These are phyloP conservation scores for Taurulus bubalis DNA, from an alignment of 2,113 vertebrate species.

Conservation along the genomic window DNA sequence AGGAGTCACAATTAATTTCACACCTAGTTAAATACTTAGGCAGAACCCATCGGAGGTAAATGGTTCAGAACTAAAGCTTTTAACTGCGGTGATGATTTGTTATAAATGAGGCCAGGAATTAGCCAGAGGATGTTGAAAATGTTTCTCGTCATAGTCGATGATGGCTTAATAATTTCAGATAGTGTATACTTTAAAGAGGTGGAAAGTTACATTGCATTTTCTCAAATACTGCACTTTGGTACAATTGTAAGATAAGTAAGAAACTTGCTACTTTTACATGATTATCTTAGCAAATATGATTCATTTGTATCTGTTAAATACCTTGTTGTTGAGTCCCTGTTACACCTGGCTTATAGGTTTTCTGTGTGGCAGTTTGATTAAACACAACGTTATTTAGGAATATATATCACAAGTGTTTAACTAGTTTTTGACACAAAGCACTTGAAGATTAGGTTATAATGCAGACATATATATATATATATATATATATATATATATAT, in stretches of 20 bases:
- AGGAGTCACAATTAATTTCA: slow-evolving; percentile 77
- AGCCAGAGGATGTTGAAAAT: slow-evolving; percentile 42
- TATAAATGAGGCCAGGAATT: slow-evolving; percentile 52
- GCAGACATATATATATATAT: no score
- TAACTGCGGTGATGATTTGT: slow-evolving; percentile 53
- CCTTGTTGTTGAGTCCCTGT: neutral
- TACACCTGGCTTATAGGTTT: neutral
- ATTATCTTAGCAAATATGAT: neutral
- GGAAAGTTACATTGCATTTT: neutral
- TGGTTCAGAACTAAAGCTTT: slow-evolving; percentile 67
- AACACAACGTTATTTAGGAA: neutral
- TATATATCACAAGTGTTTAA: neutral
- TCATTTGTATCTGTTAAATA: neutral
- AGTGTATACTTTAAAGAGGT: neutral
- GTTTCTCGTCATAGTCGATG: slow-evolving; percentile 28
- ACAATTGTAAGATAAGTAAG: neutral
- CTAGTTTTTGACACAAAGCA: neutral
- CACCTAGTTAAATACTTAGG: slow-evolving; percentile 78
- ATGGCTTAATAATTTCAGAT: slow-evolving; percentile 11
- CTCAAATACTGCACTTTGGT: neutral
- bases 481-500: no score
- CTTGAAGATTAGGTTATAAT: neutral
- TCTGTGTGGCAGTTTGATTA: neutral
- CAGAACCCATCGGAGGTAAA: slow-evolving; percentile 57
- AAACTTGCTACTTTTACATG: neutral